Evolutionary conservation across 1,140 invertebrate species (phyloP).

Genomic region (Maconellicoccus hirsutus): DNA sequence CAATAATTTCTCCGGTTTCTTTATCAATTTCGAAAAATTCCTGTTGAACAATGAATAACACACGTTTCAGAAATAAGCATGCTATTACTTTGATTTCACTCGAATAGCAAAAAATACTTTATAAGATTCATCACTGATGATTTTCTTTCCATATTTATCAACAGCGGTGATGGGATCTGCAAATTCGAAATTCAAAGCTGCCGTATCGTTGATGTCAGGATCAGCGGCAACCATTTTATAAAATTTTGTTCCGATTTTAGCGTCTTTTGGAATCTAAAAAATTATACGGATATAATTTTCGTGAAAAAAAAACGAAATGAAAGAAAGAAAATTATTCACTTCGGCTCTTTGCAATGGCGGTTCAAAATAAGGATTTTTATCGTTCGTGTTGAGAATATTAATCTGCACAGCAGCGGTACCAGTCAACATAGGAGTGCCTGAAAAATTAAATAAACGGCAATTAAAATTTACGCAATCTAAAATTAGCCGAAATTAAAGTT

Average conservation of each 20-base stretch:
- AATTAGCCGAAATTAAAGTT: too few species aligned
- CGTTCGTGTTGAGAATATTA: conserved; percentile 72
- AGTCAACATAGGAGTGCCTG: conserved; percentile 61
- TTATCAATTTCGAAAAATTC: conserved; percentile 61
- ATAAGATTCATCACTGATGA: conserved; percentile 38
- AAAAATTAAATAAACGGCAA: conserved; percentile 26
- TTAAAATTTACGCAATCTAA: background rate
- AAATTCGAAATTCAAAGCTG: conserved; percentile 53
- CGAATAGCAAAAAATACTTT: too few species aligned
- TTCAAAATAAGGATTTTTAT: conserved; percentile 75
- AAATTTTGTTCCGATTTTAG: conserved; percentile 55
- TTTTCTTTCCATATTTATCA: conserved; percentile 67
- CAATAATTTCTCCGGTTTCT: conserved; percentile 57
- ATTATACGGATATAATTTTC: background rate
- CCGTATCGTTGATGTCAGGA: conserved; percentile 59
- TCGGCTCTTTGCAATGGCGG: conserved; percentile 69
- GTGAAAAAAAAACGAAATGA: background rate
- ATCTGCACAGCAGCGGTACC: conserved; percentile 67
- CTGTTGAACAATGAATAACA: conserved; percentile 36
- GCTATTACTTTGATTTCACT: too few species aligned
- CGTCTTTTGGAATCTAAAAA: conserved; percentile 55
- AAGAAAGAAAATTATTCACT: conserved; percentile 36
- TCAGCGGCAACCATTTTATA: conserved; percentile 63
- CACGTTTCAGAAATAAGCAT: background rate
- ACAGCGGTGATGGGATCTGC: conserved; percentile 61